Evolutionary conservation across 2,888 invertebrate species (phyloP), one percentile per base, ranked within the genome.

Genomic region (Xanthorhoe spadicearia): DNA sequence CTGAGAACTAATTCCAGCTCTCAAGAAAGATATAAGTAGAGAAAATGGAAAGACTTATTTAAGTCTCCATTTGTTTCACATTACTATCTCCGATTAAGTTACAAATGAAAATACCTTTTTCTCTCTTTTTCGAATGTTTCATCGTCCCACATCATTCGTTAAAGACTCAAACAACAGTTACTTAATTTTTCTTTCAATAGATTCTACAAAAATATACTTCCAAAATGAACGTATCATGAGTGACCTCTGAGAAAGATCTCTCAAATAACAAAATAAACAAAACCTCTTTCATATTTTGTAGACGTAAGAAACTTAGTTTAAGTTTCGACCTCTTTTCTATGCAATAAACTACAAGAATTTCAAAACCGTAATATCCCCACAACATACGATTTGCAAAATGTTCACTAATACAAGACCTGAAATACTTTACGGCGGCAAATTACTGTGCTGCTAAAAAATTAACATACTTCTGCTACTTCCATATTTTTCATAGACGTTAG

Each of bases 341-440:
- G 56, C 55, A n/a, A 23, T 67, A 64, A 61, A 66, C 56, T 48
- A 52, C 62, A 62, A 48, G 13, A 71, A 71, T 69, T 43, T 57
- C 61, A 65, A 64, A 54, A 66, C 18, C 61, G 73, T 71, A 72
- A 74, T 73, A 72, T 70, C 75, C 74, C 73, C 66, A 68, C 67
- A 79, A 75, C 78, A 68, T 79, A 79, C 75, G 69, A 80, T 81
- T 78, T 74, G 72, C 71, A 4, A 75, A 74, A 73, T 66, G 66
- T 73, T 75, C 74, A 74, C 71, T 70, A 62, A 67, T 64, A 75
- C 71, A 74, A 73, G 74, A 32, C 74, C 68, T 71, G 46, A 64
- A 72, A 79, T 75, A 72, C 71, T 77, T 80, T 77, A 77, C 74
- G 72, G 75, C 62, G 60, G 72, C 38, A 77, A 81, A 81, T 82